These are phyloP conservation scores for Gallirallus australis DNA, from an alignment of 2,797 vertebrate species.

Conservation along the genomic window DNA sequence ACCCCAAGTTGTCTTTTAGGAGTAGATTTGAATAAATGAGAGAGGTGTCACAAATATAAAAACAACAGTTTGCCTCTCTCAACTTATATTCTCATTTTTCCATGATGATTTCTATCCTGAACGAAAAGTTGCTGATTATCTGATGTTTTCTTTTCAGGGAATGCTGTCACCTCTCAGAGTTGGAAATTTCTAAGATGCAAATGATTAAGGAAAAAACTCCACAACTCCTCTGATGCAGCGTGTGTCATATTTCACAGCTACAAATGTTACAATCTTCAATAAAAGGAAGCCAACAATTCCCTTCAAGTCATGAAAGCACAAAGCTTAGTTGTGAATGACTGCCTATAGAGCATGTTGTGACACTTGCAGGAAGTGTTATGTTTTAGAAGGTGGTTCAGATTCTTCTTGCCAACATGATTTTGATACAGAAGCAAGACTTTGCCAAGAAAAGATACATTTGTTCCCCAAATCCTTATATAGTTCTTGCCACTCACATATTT, in stretches of 20 bases:
- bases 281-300: constrained; percentile 19
- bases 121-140: background rate
- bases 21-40: background rate
- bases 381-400: constrained; percentile 14
- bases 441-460: background rate
- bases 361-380: background rate
- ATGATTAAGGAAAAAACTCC: background rate
- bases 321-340: constrained; percentile 1
- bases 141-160: background rate
- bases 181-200: background rate
- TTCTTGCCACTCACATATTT: background rate
- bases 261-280: background rate
- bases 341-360: background rate
- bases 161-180: background rate
- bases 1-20: background rate
- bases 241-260: constrained; percentile 3
- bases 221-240: background rate
- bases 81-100: background rate
- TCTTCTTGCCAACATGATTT: background rate
- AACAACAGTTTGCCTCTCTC: background rate
- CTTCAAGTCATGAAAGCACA: background rate
- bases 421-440: background rate
- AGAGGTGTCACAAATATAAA: background rate
- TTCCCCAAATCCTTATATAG: background rate
- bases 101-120: background rate